Evolutionary conservation across 2,888 invertebrate species (phyloP).

Genomic region (Siphonodentalium dalli): DNA sequence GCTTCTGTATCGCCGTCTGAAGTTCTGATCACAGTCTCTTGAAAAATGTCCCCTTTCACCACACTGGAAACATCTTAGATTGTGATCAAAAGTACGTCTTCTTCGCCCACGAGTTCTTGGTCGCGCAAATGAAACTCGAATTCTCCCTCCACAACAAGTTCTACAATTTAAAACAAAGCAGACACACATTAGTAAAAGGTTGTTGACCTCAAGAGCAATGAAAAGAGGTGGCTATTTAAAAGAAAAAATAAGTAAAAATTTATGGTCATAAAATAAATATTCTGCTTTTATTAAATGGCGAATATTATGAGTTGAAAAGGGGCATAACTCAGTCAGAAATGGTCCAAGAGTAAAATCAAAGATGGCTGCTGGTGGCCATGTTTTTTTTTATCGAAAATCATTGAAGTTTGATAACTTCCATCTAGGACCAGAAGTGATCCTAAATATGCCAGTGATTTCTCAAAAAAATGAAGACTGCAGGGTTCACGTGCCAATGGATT

Average conservation of each 20-base stretch:
- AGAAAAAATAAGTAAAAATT: neutral
- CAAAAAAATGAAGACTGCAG: too few relatives aligned
- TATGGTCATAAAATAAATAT: neutral
- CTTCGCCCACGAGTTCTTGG: constrained; percentile 68
- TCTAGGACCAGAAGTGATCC: too few relatives aligned
- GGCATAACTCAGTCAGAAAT: too few relatives aligned
- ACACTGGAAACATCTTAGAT: constrained; percentile 71
- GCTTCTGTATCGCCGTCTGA: constrained; percentile 38
- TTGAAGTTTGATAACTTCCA: too few relatives aligned
- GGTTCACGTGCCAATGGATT: too few relatives aligned
- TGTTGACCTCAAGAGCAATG: neutral
- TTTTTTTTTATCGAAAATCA: too few relatives aligned
- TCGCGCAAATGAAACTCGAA: constrained; percentile 70
- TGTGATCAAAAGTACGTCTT: constrained; percentile 67
- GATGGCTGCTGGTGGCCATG: too few relatives aligned
- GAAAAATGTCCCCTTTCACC: constrained; percentile 71
- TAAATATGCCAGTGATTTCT: too few relatives aligned
- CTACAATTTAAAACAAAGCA: constrained; percentile 50
- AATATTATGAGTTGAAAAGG: too few relatives aligned
- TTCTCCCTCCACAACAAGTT: constrained; percentile 68
- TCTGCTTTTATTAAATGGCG: too few relatives aligned
- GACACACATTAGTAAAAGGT: neutral
- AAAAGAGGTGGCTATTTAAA: neutral
- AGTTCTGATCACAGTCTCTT: constrained; percentile 67
- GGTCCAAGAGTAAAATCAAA: too few relatives aligned